These are phyloP conservation scores for Otocyon megalotis DNA, from an alignment of 2,113 vertebrate genomes.

Conservation along the genomic window DNA sequence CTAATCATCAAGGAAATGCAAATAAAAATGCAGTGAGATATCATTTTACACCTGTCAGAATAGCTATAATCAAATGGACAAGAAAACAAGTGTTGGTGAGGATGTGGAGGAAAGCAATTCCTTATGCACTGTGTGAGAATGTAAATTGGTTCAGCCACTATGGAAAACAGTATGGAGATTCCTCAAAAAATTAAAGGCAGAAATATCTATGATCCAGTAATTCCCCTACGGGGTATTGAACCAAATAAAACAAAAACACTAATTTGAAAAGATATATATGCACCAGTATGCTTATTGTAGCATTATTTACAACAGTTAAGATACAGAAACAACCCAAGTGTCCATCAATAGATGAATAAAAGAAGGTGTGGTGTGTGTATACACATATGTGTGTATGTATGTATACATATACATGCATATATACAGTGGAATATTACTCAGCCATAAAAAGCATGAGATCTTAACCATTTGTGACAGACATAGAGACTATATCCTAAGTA, in stretches of 20 bases:
- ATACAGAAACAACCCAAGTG: background rate
- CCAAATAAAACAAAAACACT: background rate
- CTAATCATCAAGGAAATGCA: background rate
- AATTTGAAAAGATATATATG: background rate
- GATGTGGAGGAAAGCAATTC: background rate
- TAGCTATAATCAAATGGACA: background rate
- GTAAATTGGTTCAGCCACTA: background rate
- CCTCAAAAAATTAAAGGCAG: background rate
- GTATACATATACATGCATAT: background rate
- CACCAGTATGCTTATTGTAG: background rate
- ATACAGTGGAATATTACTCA: background rate
- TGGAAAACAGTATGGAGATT: background rate
- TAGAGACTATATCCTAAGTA: background rate
- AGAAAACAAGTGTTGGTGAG: background rate
- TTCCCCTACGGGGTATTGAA: background rate
- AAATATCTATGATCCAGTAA: background rate
- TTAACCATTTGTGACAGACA: background rate
- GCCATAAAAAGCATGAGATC: background rate
- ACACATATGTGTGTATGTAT: no score
- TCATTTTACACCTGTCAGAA: background rate
- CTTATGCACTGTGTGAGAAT: background rate
- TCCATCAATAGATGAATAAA: background rate
- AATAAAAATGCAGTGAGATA: background rate
- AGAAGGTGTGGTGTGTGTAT: background rate
- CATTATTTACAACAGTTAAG: background rate